Base-by-base conservation (phyloP, 2,888 invertebrate genomes). In the Lasioglossum oenotherae region DNA sequence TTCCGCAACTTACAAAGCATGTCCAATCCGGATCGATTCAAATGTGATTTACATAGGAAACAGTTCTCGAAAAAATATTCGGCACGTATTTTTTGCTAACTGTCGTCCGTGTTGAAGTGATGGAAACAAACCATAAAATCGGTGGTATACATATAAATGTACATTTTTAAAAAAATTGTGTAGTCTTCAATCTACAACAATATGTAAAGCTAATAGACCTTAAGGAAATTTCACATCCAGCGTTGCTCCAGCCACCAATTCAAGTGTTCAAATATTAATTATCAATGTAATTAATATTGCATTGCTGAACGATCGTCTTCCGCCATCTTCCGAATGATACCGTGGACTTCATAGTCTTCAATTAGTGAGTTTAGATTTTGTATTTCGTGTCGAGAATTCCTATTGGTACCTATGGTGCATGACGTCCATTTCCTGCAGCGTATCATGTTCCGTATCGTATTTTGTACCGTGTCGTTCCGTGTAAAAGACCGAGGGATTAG, bases 401-500 rank as follows among this genome's bases (percentile, higher is more conserved):
- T 67, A 19, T 67, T 35, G 35, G 16, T 16, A 35, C 5, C 31
- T 8, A 19, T 16, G 31, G 2, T 2, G 19, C 35, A 35, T 35
- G 67, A 35, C 35, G 35, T 67, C 67, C 35, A 31, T 67, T 67
- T 67, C 19, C 67, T 19, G 67, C 31, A 35, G 35, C 67, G 64
- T 67, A 35, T 67, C 64, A 19, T 16, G 53, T 38, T 74, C 67
- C 67, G 67, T 67, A 67, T 35, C 67, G 35, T 67, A 67, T 67
- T 67, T 35, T 67, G 67, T 67, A 19, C 19, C 35, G 8, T 67
- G 67, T 35, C 67, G 67, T 67, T 35, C 19, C 35, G 67, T 35
- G 38, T 71, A 41, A 12, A 35, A 38, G 38, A 41, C 71, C 71
- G 71, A 23, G 71, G 38, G 16, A 10, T 8, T 31, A 16, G 31